These are phyloP conservation scores for Aleadryas rufinucha DNA, from an alignment of 2,113 vertebrate genomes.

Conservation along the genomic window DNA sequence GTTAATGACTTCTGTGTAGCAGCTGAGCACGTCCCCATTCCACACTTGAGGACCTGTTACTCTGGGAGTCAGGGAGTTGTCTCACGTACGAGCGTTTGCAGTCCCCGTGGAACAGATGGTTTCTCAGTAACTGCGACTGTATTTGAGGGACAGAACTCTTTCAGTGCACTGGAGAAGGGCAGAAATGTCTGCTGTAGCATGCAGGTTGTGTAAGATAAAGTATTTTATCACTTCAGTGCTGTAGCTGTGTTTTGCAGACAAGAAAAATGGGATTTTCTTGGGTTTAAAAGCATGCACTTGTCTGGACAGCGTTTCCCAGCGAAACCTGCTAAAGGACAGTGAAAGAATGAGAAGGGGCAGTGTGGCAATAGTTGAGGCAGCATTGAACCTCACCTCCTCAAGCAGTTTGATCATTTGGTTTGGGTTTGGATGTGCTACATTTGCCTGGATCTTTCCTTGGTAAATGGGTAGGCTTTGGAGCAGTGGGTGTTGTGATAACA, in stretches of 20 bases:
- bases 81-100: fast-evolving
- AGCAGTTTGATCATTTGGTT: not conserved
- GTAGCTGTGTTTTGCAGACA: not conserved
- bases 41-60: not conserved
- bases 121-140: not conserved
- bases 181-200: not conserved
- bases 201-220: not conserved
- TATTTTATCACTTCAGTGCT: not conserved
- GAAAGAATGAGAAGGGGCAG: not conserved
- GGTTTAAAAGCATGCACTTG: not conserved
- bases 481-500: not conserved
- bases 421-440: not conserved
- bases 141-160: not conserved
- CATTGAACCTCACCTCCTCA: not conserved
- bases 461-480: not conserved
- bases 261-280: not conserved
- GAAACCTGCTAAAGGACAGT: not conserved
- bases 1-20: not conserved
- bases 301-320: not conserved
- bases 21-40: not conserved
- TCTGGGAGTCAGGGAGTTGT: not conserved
- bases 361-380: not conserved
- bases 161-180: not conserved
- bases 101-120: not conserved
- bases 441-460: not conserved